Conservation (phyloP, 2,888 invertebrate species). For the Amiota minor region DNA sequence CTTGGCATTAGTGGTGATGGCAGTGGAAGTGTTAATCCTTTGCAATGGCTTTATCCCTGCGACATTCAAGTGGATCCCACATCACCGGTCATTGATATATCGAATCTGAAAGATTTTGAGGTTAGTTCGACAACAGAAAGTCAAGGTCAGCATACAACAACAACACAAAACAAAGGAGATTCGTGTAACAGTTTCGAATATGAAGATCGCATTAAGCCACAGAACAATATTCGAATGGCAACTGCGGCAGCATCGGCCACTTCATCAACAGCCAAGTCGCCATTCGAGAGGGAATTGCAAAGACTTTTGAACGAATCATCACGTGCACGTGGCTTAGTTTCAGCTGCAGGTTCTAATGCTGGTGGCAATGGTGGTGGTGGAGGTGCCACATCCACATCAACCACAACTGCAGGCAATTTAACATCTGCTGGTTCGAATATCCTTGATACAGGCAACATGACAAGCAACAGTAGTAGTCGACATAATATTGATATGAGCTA, state of each 20-base stretch:
- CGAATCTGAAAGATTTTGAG: constrained; percentile 72
- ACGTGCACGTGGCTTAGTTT: constrained; percentile 61
- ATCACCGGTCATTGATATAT: constrained; percentile 69
- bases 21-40: constrained; percentile 70
- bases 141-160: constrained; percentile 76
- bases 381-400: constrained; percentile 45
- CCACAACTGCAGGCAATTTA: constrained; percentile 48
- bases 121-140: constrained; percentile 74
- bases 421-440: constrained; percentile 49
- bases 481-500: constrained; percentile 69
- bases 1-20: constrained; percentile 36
- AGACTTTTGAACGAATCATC: constrained; percentile 81
- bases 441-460: constrained; percentile 48
- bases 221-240: constrained; percentile 39
- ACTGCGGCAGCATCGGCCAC: constrained; percentile 44
- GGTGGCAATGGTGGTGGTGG: constrained; percentile 31
- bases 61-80: constrained; percentile 77
- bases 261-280: constrained; percentile 74
- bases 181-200: constrained; percentile 80
- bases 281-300: constrained; percentile 87
- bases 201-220: constrained; percentile 69
- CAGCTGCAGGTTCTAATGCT: constrained; percentile 9
- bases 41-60: constrained; percentile 79
- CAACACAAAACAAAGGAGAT: constrained; percentile 78
- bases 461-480: constrained; percentile 68